Conservation (phyloP, 2,888 invertebrate genomes). For the Eristalinus sepulchralis region DNA sequence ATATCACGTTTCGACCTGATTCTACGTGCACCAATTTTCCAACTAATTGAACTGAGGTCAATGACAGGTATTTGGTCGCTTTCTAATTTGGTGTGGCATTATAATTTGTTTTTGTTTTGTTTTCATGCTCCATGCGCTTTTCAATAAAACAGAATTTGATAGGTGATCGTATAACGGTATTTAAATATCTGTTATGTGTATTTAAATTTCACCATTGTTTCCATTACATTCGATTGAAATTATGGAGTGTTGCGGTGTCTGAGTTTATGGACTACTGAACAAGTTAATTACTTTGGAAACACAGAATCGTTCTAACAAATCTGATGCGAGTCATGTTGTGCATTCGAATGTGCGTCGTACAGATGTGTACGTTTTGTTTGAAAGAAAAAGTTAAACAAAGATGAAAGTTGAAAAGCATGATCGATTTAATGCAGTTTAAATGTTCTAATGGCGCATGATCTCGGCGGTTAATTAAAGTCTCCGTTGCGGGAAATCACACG, state of each 20-base stretch:
- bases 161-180: not conserved
- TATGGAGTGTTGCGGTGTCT: not conserved
- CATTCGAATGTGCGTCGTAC: not conserved
- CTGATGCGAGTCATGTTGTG: not conserved
- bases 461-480: not conserved
- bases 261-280: slow-evolving; percentile 37
- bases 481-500: not conserved
- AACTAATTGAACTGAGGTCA: slow-evolving; percentile 26
- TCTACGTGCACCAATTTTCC: slow-evolving; percentile 23
- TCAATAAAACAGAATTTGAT: slow-evolving; percentile 6
- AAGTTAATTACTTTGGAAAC: slow-evolving; percentile 9
- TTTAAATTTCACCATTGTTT: slow-evolving; percentile 12
- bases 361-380: not conserved
- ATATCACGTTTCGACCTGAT: slow-evolving; percentile 5
- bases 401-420: not conserved
- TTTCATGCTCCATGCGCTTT: slow-evolving; percentile 44
- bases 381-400: not conserved
- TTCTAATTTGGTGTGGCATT: slow-evolving; percentile 15
- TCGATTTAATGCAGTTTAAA: not conserved
- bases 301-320: not conserved
- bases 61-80: slow-evolving; percentile 23
- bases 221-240: slow-evolving; percentile 7
- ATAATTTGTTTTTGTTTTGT: not conserved
- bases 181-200: slow-evolving; percentile 23
- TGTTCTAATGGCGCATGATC: not conserved